Conservation (phyloP, 2,797 vertebrate genomes). For the Huso huso region DNA sequence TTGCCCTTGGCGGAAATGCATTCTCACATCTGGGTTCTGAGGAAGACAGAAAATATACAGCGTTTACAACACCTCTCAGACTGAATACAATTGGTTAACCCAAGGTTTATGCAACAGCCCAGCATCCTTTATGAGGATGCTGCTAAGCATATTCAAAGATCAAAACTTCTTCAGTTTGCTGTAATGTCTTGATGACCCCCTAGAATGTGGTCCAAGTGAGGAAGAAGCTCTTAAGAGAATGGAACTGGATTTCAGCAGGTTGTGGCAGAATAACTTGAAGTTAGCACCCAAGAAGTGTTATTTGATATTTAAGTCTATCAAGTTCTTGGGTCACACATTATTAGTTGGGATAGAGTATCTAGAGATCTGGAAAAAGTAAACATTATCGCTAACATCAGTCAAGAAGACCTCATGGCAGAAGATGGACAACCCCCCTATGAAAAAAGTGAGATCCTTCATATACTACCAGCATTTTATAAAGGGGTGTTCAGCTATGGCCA, state of each 20-base stretch:
- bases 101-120: conserved; percentile 22
- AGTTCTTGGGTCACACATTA: conserved; percentile 15
- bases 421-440: not conserved
- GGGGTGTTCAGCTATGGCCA: conserved; percentile 9
- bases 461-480: conserved; percentile 13
- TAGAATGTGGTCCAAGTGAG: conserved; percentile 9
- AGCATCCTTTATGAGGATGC: conserved; percentile 14
- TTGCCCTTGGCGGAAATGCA: conserved; percentile 8
- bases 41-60: conserved; percentile 13
- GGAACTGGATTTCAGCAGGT: conserved; percentile 13
- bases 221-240: not conserved
- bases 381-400: too few species aligned
- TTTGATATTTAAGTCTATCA: conserved; percentile 5
- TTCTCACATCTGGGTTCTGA: conserved; percentile 12
- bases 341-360: not conserved
- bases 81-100: conserved; percentile 12
- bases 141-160: conserved; percentile 4
- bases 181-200: conserved; percentile 17
- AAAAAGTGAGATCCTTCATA: not conserved
- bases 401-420: too few species aligned
- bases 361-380: too few species aligned
- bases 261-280: conserved; percentile 16
- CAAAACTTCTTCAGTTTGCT: conserved; percentile 11
- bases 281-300: conserved; percentile 16
- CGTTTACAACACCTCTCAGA: conserved; percentile 8